Percentiles rank a stretch among this genome's conserved stretches.
phyloP scores from a whole-genome alignment of 1,140 invertebrate species.

The Lepidotrigona ventralis region DNA sequence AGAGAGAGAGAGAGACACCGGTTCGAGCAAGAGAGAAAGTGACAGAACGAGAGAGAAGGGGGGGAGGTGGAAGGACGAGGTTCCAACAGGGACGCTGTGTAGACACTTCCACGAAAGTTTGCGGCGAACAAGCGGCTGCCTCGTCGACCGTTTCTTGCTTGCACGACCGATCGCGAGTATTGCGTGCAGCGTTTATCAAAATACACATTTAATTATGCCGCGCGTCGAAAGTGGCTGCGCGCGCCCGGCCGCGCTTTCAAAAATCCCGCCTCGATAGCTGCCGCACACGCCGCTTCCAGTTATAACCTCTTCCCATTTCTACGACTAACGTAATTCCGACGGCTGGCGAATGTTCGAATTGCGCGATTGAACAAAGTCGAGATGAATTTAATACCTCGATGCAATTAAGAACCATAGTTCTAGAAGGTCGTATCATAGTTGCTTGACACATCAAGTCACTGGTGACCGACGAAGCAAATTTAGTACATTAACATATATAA shows the following conservation, averaged over 20 bases:
- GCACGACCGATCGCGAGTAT: constrained; percentile 12
- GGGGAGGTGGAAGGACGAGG: neutral
- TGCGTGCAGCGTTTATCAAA: constrained; percentile 44
- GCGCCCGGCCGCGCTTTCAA: neutral
- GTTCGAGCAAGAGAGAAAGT: neutral
- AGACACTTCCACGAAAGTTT: constrained; percentile 71
- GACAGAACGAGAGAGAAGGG: neutral
- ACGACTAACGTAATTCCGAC: too few species aligned
- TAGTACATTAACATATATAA: too few species aligned
- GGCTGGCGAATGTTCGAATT: too few species aligned
- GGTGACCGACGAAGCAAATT: too few species aligned
- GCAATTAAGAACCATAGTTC: too few species aligned
- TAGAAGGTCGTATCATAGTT: too few species aligned
- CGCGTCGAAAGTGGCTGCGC: constrained; percentile 1
- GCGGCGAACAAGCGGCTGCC: constrained; percentile 34
- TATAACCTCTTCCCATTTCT: too few species aligned
- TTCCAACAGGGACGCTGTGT: constrained; percentile 53
- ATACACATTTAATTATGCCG: constrained; percentile 45
- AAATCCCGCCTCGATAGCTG: neutral
- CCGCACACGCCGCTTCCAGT: too few species aligned
- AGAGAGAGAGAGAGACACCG: constrained; percentile 29
- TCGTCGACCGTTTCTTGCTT: constrained; percentile 55
- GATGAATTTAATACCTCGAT: too few species aligned
- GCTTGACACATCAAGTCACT: too few species aligned
- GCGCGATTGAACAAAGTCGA: too few species aligned